phyloP scores from a whole-genome alignment of 2,113 vertebrate species.

The Misgurnus mizolepis region DNA sequence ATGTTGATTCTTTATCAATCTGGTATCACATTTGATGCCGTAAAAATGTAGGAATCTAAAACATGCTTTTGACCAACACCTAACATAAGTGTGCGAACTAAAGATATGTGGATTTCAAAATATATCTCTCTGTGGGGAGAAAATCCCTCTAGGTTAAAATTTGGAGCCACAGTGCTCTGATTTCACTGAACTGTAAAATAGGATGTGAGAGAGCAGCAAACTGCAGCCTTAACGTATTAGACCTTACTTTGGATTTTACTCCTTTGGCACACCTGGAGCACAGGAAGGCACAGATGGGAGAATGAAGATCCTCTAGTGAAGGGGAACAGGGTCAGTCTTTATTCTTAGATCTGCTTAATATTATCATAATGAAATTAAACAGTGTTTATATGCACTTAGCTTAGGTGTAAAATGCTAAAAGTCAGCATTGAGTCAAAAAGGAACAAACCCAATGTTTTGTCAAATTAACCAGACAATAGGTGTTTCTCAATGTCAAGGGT shows the following conservation, averaged over 20 bases:
- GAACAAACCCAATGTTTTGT: no score
- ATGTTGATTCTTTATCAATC: not conserved
- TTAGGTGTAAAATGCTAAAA: no score
- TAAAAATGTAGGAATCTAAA: not conserved
- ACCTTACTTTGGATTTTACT: constrained; percentile 19
- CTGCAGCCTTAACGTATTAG: constrained; percentile 24
- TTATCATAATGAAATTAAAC: no score
- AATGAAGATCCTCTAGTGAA: not conserved
- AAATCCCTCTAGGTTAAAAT: constrained; percentile 14
- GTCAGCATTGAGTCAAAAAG: no score
- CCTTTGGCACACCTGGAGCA: constrained; percentile 11
- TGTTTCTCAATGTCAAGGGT: no score
- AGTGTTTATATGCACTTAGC: no score
- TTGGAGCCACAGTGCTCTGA: constrained; percentile 8
- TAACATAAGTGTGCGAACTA: constrained; percentile 10
- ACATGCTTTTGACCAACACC: not conserved
- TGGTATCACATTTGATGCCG: not conserved
- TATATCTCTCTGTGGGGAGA: not conserved
- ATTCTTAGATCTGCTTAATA: not conserved
- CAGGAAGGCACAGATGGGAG: not conserved
- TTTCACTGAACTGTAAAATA: constrained; percentile 42
- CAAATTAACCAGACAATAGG: no score
- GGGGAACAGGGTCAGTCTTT: not conserved
- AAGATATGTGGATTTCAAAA: not conserved
- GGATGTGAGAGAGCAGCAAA: constrained; percentile 32